Conservation (phyloP, 2,888 invertebrate genomes). For the Autographa pulchrina region DNA sequence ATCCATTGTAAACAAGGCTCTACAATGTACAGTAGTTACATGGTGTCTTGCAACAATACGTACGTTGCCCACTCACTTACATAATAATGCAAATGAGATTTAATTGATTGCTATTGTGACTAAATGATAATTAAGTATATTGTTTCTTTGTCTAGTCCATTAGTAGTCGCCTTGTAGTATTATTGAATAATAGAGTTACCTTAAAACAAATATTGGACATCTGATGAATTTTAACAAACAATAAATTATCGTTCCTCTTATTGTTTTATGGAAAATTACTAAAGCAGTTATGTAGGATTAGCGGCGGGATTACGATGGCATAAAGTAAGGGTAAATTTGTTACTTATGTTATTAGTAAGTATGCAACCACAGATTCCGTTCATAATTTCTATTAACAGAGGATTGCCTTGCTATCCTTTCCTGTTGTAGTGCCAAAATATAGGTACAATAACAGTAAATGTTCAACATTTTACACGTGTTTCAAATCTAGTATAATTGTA, state of each 20-base stretch:
- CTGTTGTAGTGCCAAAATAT: too few species aligned
- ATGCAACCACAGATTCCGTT: neutral
- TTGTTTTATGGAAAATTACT: constrained; percentile 4
- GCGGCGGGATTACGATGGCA: neutral
- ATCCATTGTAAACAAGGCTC: constrained; percentile 66
- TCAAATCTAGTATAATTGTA: constrained; percentile 2
- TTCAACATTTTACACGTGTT: neutral
- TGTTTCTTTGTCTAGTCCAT: constrained; percentile 14
- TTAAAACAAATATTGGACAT: neutral
- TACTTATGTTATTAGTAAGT: neutral
- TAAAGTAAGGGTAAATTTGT: neutral
- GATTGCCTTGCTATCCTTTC: too few species aligned
- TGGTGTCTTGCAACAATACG: constrained; percentile 40
- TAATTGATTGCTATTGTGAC: constrained; percentile 35
- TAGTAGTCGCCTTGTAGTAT: neutral
- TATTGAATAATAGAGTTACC: neutral
- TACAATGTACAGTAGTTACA: constrained; percentile 31
- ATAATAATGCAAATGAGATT: constrained; percentile 45
- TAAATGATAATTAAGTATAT: constrained; percentile 28
- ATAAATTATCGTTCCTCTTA: neutral
- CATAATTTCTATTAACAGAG: too few species aligned
- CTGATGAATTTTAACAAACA: neutral
- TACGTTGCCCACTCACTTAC: constrained; percentile 38
- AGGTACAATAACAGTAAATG: too few species aligned
- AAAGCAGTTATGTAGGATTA: neutral